Evolutionary conservation across 2,888 invertebrate species (phyloP).

Genomic region (Apamea monoglypha): DNA sequence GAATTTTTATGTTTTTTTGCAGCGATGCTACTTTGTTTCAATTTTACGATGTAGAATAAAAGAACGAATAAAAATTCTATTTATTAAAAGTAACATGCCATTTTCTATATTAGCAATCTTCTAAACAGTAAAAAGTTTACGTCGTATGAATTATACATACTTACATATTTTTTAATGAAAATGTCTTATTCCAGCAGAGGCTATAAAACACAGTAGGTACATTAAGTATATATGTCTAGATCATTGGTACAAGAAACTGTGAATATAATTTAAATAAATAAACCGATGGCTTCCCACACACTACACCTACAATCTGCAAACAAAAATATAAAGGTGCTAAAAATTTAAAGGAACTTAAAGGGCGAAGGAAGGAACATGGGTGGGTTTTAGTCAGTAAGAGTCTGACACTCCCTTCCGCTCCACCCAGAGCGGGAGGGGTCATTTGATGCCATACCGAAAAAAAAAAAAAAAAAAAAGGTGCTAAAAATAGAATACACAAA

Average conservation of each 20-base stretch:
- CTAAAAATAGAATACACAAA: conserved; percentile 48
- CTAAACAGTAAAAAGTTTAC: conserved; percentile 53
- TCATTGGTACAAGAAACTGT: not conserved
- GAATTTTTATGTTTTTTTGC: conserved; percentile 26
- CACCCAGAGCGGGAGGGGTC: no score
- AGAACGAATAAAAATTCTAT: conserved; percentile 50
- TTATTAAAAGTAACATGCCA: conserved; percentile 46
- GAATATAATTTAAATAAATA: not conserved
- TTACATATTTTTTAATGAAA: conserved; percentile 48
- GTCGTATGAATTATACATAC: conserved; percentile 54
- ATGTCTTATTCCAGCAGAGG: conserved; percentile 22
- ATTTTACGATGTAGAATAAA: conserved; percentile 50
- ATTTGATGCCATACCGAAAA: no score
- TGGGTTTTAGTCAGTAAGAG: no score
- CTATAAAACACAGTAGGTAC: conserved; percentile 22
- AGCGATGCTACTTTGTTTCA: conserved; percentile 37
- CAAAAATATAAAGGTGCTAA: conserved; percentile 40
- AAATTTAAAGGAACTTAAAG: no score
- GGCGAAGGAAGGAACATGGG: no score
- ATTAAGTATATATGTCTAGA: not conserved
- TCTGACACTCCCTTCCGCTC: no score
- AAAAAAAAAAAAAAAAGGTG: no score
- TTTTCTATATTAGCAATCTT: conserved; percentile 52
- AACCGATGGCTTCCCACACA: not conserved
- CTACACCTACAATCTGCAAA: not conserved